Evolutionary conservation across 2,888 invertebrate genomes (phyloP).

Genomic region (Stenotaenia linearis): DNA sequence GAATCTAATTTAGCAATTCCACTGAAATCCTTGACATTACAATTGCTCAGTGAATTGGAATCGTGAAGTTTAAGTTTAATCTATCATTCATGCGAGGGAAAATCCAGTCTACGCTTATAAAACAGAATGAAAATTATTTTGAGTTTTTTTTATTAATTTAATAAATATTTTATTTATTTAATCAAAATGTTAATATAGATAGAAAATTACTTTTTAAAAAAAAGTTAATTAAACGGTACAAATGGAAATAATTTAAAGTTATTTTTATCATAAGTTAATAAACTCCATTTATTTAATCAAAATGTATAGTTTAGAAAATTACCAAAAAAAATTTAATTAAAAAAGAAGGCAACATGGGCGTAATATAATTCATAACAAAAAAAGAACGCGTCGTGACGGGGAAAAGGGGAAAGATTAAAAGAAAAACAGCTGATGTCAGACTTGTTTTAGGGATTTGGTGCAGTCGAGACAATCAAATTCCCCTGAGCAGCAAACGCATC

Average conservation of each 20-base stretch:
- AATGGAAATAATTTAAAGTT: no score
- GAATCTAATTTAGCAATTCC: background rate
- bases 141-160: no score
- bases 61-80: background rate
- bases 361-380: background rate
- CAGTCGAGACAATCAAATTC: background rate
- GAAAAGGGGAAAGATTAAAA: background rate
- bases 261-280: background rate
- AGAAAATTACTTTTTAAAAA: background rate
- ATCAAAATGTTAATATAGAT: no score
- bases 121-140: no score
- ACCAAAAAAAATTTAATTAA: background rate
- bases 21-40: background rate
- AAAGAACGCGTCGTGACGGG: background rate
- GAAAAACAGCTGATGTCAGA: constrained; percentile 2
- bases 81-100: background rate
- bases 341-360: background rate
- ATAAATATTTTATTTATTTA: no score
- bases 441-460: background rate
- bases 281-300: background rate
- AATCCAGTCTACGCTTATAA: no score
- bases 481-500: background rate
- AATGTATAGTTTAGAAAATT: background rate
- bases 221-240: no score
- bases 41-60: background rate